A percentile compares a stretch with the other conserved stretches of the same genome.
Conservation (phyloP, 2,113 vertebrate species). For the Tylochromis polylepis region DNA sequence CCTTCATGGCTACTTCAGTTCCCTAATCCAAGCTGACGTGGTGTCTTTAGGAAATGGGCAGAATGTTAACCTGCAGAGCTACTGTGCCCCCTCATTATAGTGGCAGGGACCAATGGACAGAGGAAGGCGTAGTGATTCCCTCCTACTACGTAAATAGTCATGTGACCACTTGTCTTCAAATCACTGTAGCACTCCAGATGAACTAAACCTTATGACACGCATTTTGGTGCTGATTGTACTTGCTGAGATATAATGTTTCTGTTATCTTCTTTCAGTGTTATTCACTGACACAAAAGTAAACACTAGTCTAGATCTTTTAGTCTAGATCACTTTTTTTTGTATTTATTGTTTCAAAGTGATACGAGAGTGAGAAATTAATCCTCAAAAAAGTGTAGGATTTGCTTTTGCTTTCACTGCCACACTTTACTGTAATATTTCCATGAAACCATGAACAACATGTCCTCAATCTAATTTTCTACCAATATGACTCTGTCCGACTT, state of each 20-base stretch:
- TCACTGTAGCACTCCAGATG: not conserved
- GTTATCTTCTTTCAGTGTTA: not conserved
- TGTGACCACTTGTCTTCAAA: not conserved
- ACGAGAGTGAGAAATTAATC: not conserved
- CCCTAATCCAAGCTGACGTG: conserved; percentile 80
- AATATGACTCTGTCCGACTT: not conserved
- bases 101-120: not conserved
- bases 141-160: not conserved
- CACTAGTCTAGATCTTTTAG: not conserved
- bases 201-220: not conserved
- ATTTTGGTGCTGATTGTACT: not conserved
- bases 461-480: conserved; percentile 40
- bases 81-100: conserved; percentile 14
- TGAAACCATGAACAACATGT: conserved; percentile 10
- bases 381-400: not conserved
- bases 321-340: not conserved
- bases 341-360: not conserved
- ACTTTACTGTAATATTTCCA: not conserved
- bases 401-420: not conserved
- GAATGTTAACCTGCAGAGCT: conserved; percentile 50
- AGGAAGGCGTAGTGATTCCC: not conserved
- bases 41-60: conserved; percentile 43
- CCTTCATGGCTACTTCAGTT: conserved; percentile 64
- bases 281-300: not conserved
- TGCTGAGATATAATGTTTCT: not conserved